Conservation (phyloP, 2,888 invertebrate genomes). For the Metopia argyrocephala region DNA sequence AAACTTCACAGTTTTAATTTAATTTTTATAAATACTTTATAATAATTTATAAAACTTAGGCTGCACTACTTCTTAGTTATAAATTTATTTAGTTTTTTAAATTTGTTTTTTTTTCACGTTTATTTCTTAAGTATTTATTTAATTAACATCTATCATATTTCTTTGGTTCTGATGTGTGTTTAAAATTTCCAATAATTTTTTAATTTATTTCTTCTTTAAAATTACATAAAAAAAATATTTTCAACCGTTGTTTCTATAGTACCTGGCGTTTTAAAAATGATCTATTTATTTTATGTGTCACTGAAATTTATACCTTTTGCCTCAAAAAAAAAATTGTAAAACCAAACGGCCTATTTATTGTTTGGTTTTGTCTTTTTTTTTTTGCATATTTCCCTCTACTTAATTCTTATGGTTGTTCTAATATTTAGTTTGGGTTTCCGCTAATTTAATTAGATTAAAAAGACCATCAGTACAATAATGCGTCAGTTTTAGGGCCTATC, state of each 20-base stretch:
- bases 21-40: no score
- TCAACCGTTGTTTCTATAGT: slow-evolving; percentile 35
- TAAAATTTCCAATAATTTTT: no score
- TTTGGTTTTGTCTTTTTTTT: slow-evolving; percentile 18
- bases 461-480: slow-evolving; percentile 4
- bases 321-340: slow-evolving; percentile 1
- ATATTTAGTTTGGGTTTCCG: slow-evolving; percentile 35
- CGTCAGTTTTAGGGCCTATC: slow-evolving; percentile 1
- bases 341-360: slow-evolving; percentile 41
- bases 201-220: no score
- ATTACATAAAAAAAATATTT: no score
- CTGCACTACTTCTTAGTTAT: no score
- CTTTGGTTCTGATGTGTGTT: no score
- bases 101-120: no score
- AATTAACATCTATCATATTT: no score
- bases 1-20: no score
- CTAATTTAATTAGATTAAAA: slow-evolving; percentile 61
- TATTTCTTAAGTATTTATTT: no score
- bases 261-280: slow-evolving; percentile 45
- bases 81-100: no score
- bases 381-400: background rate
- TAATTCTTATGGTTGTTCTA: background rate
- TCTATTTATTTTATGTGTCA: slow-evolving; percentile 37
- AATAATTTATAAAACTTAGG: no score
- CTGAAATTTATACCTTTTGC: slow-evolving; percentile 59